Conservation (phyloP, 2,797 vertebrate genomes). For the Balearica regulorum region DNA sequence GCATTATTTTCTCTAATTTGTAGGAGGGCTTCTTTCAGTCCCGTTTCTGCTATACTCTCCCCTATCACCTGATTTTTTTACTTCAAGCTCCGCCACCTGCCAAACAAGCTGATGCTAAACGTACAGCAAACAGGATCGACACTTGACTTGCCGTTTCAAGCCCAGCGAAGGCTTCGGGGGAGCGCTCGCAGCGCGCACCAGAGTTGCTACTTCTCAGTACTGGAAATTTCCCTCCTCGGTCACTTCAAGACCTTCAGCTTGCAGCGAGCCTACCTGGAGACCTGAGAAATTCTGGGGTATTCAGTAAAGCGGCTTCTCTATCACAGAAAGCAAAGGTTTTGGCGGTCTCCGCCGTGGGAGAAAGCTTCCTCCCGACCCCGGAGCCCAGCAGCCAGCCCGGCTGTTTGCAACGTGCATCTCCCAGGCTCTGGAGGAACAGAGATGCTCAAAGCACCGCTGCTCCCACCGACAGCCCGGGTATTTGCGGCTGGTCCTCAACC, state of each 20-base stretch:
- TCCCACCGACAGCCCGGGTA: not conserved
- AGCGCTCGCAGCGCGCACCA: accelerated
- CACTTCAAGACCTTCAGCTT: not conserved
- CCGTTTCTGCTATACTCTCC: not conserved
- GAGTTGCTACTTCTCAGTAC: not conserved
- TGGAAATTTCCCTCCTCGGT: not conserved
- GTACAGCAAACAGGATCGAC: not conserved
- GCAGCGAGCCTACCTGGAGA: not conserved
- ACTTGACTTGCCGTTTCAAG: not conserved
- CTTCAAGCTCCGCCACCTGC: not conserved
- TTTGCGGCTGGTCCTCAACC: accelerated
- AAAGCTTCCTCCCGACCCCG: not conserved
- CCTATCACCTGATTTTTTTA: not conserved
- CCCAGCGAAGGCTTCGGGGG: not conserved
- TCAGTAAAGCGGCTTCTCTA: not conserved
- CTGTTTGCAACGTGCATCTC: not conserved
- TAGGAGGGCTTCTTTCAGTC: not conserved
- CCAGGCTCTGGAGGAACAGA: not conserved
- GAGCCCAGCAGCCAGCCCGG: not conserved
- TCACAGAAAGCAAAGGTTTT: not conserved
- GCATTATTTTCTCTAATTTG: not conserved
- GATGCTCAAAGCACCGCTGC: not conserved
- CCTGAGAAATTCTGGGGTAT: not conserved
- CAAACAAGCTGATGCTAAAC: not conserved
- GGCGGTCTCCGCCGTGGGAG: accelerated